Percentiles rank a stretch among this genome's conserved stretches.
Evolutionary conservation across 2,888 invertebrate species (phyloP).

Genomic region (Drosophila cognata): DNA sequence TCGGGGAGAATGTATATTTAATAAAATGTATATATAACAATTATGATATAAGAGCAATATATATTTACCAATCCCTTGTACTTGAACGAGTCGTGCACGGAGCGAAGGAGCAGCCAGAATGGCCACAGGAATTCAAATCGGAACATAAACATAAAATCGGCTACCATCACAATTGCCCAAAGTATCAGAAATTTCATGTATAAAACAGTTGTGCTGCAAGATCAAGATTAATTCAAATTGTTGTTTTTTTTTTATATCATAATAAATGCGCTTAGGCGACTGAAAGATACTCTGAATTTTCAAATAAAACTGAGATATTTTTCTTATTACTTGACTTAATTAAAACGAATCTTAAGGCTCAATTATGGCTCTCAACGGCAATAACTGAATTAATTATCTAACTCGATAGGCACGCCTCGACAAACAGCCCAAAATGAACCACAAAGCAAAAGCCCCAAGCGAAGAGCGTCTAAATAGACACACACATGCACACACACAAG

Average conservation of each 20-base stretch:
- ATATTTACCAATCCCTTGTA: slow-evolving; percentile 97
- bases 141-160: slow-evolving; percentile 98
- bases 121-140: slow-evolving; percentile 99
- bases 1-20: slow-evolving; percentile 62
- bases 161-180: slow-evolving; percentile 97
- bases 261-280: not conserved
- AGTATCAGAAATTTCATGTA: slow-evolving; percentile 97
- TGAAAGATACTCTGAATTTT: not conserved
- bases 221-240: slow-evolving; percentile 37
- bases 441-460: slow-evolving; percentile 1
- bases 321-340: slow-evolving; percentile 3
- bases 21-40: slow-evolving; percentile 16
- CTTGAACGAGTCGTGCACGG: slow-evolving; percentile 98
- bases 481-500: slow-evolving; percentile 8
- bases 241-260: not conserved
- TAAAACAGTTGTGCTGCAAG: slow-evolving; percentile 93
- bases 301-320: not conserved
- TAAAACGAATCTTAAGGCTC: slow-evolving; percentile 15
- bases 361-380: slow-evolving; percentile 12
- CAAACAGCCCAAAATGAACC: slow-evolving; percentile 5
- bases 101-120: slow-evolving; percentile 97
- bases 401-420: slow-evolving; percentile 31
- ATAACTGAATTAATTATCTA: slow-evolving; percentile 40
- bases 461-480: slow-evolving; percentile 14
- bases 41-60: not conserved